Percentiles rank a stretch among this genome's conserved stretches.
phyloP scores from a whole-genome alignment of 1,140 invertebrate species.

The Diuraphis noxia region DNA sequence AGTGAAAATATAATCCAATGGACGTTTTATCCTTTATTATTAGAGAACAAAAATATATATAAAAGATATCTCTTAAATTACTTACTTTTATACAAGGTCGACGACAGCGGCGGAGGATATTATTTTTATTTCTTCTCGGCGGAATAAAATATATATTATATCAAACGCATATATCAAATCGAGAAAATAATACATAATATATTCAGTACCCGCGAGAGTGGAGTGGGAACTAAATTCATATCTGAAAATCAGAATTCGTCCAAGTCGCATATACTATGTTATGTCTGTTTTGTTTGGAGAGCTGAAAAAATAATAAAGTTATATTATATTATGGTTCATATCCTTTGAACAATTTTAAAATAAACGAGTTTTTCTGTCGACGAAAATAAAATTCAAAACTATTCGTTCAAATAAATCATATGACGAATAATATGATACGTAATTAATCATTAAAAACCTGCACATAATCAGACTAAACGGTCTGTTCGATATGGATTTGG shows the following conservation, averaged over 20 bases:
- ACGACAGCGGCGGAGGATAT: background rate
- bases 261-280: background rate
- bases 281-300: background rate
- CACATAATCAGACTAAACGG: background rate
- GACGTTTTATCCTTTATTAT: background rate
- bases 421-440: background rate
- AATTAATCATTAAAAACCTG: background rate
- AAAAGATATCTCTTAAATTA: background rate
- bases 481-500: too few relatives aligned
- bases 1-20: background rate
- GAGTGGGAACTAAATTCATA: background rate
- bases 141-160: too few relatives aligned
- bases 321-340: background rate
- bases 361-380: background rate
- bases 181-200: background rate
- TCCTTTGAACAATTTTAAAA: background rate
- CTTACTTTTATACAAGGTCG: background rate
- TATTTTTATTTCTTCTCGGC: background rate
- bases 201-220: background rate
- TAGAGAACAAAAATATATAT: background rate
- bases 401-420: background rate
- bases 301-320: background rate
- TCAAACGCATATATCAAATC: background rate
- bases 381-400: background rate
- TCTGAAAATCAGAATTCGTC: background rate